Percentiles rank a stretch among this genome's conserved stretches.
Conservation (phyloP, 2,797 vertebrate genomes). For the Gadopsis marmoratus region DNA sequence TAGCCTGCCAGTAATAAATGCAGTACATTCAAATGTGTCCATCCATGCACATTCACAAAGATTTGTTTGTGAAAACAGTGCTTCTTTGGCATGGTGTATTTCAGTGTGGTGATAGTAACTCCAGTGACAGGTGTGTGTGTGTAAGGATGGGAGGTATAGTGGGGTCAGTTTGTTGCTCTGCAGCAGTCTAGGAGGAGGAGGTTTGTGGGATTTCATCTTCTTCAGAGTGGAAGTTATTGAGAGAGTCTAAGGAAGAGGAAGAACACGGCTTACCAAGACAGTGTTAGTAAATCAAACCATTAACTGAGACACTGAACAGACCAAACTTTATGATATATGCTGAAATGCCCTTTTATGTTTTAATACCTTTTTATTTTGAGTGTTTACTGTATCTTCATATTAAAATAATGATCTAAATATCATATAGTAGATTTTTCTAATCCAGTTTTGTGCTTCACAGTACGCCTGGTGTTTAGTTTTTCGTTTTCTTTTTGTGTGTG, state of each 20-base stretch:
- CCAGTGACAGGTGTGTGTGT: conserved; percentile 44
- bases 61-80: background rate
- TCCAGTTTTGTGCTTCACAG: background rate
- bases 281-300: conserved; percentile 33
- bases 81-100: background rate
- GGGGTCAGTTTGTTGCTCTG: conserved; percentile 35
- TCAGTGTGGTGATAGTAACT: conserved; percentile 11
- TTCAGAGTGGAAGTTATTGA: conserved; percentile 38
- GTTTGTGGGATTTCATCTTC: conserved; percentile 32
- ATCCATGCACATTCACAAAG: conserved; percentile 1
- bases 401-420: background rate
- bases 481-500: background rate
- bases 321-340: background rate
- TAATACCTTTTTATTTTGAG: background rate
- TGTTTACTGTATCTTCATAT: background rate
- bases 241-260: conserved; percentile 20
- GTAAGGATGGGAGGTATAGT: conserved; percentile 2
- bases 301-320: background rate
- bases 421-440: background rate
- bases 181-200: conserved; percentile 26
- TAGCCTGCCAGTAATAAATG: background rate
- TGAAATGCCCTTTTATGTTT: background rate
- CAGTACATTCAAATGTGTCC: background rate
- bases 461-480: background rate
- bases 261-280: conserved; percentile 34